phyloP scores from a whole-genome alignment of 2,113 vertebrate species.

The Centropus bengalensis region DNA sequence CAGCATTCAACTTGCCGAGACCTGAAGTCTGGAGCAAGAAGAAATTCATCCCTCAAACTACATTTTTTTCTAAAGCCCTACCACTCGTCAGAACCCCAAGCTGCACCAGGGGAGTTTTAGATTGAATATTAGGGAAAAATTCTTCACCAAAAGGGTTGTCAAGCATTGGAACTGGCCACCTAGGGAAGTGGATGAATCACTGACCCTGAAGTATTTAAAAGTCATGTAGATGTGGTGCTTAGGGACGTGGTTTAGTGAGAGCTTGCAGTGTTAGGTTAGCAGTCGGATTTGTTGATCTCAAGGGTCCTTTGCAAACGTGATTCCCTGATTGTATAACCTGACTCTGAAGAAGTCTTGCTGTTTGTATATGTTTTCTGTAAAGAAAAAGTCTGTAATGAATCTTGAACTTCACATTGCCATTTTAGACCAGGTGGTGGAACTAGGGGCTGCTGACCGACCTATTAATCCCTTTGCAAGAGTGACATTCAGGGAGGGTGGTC shows the following conservation, averaged over 20 bases:
- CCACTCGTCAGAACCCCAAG: not conserved
- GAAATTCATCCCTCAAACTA: not conserved
- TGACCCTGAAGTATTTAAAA: not conserved
- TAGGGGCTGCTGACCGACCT: not conserved
- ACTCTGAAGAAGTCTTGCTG: not conserved
- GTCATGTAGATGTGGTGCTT: fast-evolving
- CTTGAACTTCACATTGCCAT: not conserved
- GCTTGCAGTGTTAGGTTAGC: not conserved
- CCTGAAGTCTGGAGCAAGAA: not conserved
- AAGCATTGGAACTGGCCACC: not conserved
- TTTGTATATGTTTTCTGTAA: not conserved
- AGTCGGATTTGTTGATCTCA: fast-evolving
- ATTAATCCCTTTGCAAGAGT: not conserved
- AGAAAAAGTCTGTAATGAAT: not conserved
- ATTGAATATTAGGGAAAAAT: not conserved
- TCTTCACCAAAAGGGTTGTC: not conserved
- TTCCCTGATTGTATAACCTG: not conserved
- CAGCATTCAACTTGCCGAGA: not conserved
- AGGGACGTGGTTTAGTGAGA: not conserved
- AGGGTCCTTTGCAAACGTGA: not conserved
- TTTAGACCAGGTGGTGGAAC: not conserved
- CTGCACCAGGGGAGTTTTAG: not conserved
- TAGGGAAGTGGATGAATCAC: not conserved
- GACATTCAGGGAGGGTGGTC: fast-evolving
- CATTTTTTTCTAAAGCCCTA: not conserved